Evolutionary conservation across 2,888 invertebrate genomes (phyloP), one percentile per base, ranked within the genome.

Genomic region (Cerastis rubricosa): DNA sequence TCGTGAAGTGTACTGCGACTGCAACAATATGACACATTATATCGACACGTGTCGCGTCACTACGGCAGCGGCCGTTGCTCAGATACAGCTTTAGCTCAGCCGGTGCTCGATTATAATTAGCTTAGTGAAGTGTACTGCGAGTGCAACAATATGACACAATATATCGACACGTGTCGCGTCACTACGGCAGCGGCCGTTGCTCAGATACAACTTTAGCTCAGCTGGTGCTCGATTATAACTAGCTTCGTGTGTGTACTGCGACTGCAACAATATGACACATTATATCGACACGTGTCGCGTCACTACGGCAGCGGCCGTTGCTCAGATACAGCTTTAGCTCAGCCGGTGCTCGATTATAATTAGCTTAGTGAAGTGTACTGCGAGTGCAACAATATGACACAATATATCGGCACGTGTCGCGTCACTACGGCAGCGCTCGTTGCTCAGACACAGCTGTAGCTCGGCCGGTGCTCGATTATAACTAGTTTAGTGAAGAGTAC

Each of bases 391-490:
- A 63, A 51, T 81, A 79, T 69, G 29, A 74, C 40, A 57, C 51
- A 63, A 11, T 40, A 25, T 81, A 81, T 77, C 59, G 64, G 71
- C 29, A 64, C 9, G 19, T 40, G 54, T 49, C 78, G 43, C 91
- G 80, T 87, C 92, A 43, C 91, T 92, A 89, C 35, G 47, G 64
- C 71, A 83, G 86, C 70, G 80, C 91, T 91, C 93, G 90, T 94
- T 94, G 91, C 92, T 95, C 94, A 93, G 94, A 92, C 93, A 93
- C 95, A 95, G 95, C 95, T 95, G 94, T 92, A 94, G 90, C 91
- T 87, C 88, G 89, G 91, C 88, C 89, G 90, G 86, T 84, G 89
- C 90, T 91, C 93, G 93, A 94, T 94, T 94, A 94, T 95, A 95
- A 94, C 94, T 92, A 93, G 94, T 92, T 93, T 91, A 93, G 92